phyloP scores from a whole-genome alignment of 2,888 invertebrate genomes.

The Eueremaeus valkanovi region DNA sequence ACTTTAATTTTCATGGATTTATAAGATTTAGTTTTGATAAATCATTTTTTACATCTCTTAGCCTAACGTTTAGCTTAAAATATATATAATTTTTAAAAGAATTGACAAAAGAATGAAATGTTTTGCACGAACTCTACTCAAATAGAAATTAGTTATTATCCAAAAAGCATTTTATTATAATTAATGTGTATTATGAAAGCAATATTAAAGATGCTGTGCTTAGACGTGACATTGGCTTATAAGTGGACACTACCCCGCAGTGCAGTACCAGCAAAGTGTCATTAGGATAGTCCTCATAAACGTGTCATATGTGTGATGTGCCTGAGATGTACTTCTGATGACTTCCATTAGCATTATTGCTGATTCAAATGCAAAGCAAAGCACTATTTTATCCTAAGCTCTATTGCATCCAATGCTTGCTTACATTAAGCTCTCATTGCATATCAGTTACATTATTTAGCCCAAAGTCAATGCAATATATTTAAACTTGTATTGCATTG shows the following conservation, averaged over 20 bases:
- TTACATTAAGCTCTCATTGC: neutral
- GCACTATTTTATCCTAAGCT: neutral
- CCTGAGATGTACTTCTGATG: too few relatives aligned
- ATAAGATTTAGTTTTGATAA: constrained; percentile 11
- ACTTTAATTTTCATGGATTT: constrained; percentile 32
- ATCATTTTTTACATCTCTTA: constrained; percentile 1
- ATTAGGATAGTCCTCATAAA: neutral
- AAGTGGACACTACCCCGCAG: neutral
- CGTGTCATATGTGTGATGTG: neutral
- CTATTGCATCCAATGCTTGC: neutral
- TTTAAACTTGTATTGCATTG: neutral
- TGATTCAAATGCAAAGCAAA: constrained; percentile 21
- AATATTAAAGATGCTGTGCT: neutral
- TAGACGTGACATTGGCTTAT: constrained; percentile 3
- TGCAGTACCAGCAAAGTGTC: neutral
- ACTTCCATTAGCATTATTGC: constrained; percentile 1
- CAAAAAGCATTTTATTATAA: neutral
- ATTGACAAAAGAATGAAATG: constrained; percentile 16
- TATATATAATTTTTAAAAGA: neutral
- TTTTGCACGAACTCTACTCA: neutral
- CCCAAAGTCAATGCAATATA: neutral
- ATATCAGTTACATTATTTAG: constrained; percentile 1
- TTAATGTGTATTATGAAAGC: neutral
- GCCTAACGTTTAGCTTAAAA: neutral
- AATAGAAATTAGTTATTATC: neutral